A percentile compares a stretch with the other conserved stretches of the same genome.
Conservation (phyloP, 2,888 invertebrate genomes). For the Scaptomyza flava region DNA sequence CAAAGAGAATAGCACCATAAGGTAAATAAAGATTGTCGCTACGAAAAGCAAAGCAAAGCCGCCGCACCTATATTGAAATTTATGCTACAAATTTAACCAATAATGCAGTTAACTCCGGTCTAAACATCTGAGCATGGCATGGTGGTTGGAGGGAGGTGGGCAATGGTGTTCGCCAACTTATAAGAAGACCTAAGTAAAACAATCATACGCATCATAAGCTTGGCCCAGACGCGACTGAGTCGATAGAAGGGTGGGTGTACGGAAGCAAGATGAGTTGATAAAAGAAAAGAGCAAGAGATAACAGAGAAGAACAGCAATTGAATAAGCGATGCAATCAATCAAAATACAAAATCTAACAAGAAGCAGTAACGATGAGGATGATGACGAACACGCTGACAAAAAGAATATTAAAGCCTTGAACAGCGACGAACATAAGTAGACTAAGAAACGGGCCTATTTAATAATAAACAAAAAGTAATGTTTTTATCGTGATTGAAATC, state of each 20-base stretch:
- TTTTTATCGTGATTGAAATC: not conserved
- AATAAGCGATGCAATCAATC: slow-evolving; percentile 81
- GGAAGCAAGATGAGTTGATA: not conserved
- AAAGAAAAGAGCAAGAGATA: slow-evolving; percentile 1
- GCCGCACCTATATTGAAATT: slow-evolving; percentile 75
- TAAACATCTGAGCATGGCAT: no score
- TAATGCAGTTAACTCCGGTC: no score
- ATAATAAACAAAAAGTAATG: not conserved
- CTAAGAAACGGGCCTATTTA: not conserved
- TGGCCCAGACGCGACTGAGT: slow-evolving; percentile 60
- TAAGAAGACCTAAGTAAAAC: slow-evolving; percentile 74
- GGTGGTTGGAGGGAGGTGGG: no score
- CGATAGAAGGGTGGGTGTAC: not conserved
- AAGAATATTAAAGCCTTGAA: slow-evolving; percentile 34
- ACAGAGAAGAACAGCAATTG: slow-evolving; percentile 59
- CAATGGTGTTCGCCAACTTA: slow-evolving; percentile 66
- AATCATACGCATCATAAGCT: slow-evolving; percentile 77
- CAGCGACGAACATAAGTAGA: slow-evolving; percentile 31
- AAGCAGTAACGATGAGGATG: slow-evolving; percentile 12
- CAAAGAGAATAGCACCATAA: slow-evolving; percentile 18
- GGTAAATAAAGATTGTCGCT: slow-evolving; percentile 62
- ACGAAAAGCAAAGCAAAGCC: slow-evolving; percentile 5
- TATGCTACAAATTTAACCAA: slow-evolving; percentile 76
- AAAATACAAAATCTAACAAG: slow-evolving; percentile 80
- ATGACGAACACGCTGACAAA: slow-evolving; percentile 15